Evolutionary conservation across 2,888 invertebrate species (phyloP), one percentile per base, ranked within the genome.

Genomic region (Omphaloscelis lunosa): DNA sequence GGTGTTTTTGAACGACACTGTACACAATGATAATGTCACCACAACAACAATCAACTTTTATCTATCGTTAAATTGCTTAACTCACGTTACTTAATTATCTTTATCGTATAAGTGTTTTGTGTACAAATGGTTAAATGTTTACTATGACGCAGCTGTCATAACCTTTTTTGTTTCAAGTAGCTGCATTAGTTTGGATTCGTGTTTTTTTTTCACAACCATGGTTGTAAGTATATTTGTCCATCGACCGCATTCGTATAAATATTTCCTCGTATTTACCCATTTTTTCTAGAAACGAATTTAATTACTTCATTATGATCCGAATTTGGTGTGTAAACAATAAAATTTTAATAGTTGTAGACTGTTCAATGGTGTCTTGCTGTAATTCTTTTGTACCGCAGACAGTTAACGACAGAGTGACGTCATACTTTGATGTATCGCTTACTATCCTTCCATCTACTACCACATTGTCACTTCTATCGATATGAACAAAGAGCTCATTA

Each of bases 401-500:
- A 66, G 73, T 75, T 77, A 73, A 76, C 76, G 73, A 34, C 58
- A 48, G 58, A 62, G 34, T 73, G 75, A 82, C 79, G 89, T 79
- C 88, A 89, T 72, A 63, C 39, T 63, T 75, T 88, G 83, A 79
- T 83, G 69, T 71, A 84, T 77, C 71, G 77, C 68, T 80, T 81
- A 87, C 84, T 78, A 84, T 86, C 76, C 75, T 68, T 72, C 80
- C 77, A 83, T 77, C 76, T 74, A 86, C 86, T 84, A 88, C 69
- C 79, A 90, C 82, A 86, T 83, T 84, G 87, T 83, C 87, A 84
- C 86, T 84, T 80, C 63, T 77, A 83, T 85, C 63, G 82, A 87
- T 82, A 71, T 77, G 56, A 80, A 87, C 86, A 91, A 90, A 89
- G 89, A 86, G 73, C 83, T 86, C 87, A 86, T 90, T 90, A 88